These are phyloP conservation scores for Mergus octosetaceus DNA, from an alignment of 2,797 vertebrate species.

Conservation along the genomic window DNA sequence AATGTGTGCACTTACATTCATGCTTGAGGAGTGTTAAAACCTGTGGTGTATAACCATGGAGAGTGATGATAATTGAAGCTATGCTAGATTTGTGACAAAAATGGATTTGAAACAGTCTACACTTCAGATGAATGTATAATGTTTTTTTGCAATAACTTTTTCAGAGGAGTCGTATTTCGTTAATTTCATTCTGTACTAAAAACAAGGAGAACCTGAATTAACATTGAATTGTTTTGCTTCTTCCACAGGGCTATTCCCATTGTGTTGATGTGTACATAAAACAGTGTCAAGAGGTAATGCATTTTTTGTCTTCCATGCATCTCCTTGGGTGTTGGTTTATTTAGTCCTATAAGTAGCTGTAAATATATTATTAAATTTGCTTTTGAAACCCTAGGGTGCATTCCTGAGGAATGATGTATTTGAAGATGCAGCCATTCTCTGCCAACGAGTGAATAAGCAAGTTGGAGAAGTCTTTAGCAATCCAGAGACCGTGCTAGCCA, in stretches of 20 bases:
- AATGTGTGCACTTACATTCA: neutral
- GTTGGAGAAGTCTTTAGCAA: conserved; percentile 97
- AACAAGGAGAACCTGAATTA: neutral
- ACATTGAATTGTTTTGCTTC: conserved; percentile 19
- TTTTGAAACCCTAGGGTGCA: conserved; percentile 83
- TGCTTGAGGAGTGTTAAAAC: neutral
- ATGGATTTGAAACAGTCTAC: neutral
- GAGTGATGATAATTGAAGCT: neutral
- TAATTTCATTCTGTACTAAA: neutral
- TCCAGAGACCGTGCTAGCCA: conserved; percentile 97
- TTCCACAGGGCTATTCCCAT: conserved; percentile 93
- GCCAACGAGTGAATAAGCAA: conserved; percentile 95
- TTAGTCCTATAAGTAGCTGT: neutral
- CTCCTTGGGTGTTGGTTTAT: neutral
- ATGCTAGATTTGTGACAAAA: neutral
- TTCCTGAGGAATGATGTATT: conserved; percentile 92
- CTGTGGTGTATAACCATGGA: neutral
- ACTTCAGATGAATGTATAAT: rapidly evolving
- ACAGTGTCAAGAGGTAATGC: conserved; percentile 95
- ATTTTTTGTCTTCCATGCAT: neutral
- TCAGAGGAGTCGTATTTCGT: neutral
- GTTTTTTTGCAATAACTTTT: neutral
- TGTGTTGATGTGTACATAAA: conserved; percentile 99
- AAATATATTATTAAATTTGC: neutral
- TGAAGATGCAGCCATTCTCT: conserved; percentile 93